phyloP scores from a whole-genome alignment of 2,797 vertebrate genomes.

The Cyclopterus lumpus region DNA sequence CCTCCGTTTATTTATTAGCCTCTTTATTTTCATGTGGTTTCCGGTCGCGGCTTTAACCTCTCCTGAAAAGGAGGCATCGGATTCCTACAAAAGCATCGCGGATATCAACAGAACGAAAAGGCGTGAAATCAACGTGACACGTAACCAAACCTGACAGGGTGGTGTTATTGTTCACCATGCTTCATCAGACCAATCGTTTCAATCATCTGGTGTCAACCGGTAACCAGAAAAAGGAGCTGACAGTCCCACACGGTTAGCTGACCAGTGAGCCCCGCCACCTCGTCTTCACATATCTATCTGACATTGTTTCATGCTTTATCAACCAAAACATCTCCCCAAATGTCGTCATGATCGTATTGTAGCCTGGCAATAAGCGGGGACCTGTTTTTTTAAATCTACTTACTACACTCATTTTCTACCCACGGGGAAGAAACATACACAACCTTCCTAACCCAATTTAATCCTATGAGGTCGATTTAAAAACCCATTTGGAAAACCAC shows the following conservation, averaged over 20 bases:
- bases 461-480: neutral
- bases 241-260: conserved; percentile 18
- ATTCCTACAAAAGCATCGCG: conserved; percentile 5
- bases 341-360: conserved; percentile 1
- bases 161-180: conserved; percentile 32
- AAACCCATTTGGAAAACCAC: neutral
- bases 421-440: neutral
- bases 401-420: neutral
- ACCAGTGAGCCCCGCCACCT: conserved; percentile 27
- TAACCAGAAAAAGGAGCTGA: conserved; percentile 15
- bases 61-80: conserved; percentile 5
- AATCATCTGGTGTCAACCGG: conserved; percentile 22
- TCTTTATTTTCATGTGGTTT: neutral
- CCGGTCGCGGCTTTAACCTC: neutral
- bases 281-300: conserved; percentile 6
- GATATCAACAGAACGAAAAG: conserved; percentile 16
- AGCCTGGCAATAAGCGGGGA: neutral
- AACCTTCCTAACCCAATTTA: neutral
- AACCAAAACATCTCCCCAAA: conserved; percentile 20
- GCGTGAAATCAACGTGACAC: conserved; percentile 24
- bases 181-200: conserved; percentile 37
- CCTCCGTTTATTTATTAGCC: neutral
- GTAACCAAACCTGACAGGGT: conserved; percentile 12
- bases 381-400: neutral
- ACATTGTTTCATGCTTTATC: conserved; percentile 1